Evolutionary conservation across 1,140 invertebrate genomes (phyloP).

Genomic region (Zaprionus ornatus): DNA sequence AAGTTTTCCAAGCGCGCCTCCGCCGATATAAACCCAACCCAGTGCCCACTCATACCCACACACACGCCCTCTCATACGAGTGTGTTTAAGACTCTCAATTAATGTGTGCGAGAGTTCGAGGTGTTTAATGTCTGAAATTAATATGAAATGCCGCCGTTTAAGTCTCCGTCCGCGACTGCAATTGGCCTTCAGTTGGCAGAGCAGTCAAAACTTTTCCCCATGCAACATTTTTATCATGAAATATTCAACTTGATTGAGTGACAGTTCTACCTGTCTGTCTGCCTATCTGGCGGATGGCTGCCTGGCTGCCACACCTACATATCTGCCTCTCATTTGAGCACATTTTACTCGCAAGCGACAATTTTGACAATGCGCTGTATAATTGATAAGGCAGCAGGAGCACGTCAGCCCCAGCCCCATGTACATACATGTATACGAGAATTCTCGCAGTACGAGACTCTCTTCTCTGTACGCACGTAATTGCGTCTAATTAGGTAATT

Average conservation of each 20-base stretch:
- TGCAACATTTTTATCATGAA: conserved; percentile 40
- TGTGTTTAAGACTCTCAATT: conserved; percentile 20
- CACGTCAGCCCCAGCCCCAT: neutral
- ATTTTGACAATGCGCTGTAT: conserved; percentile 42
- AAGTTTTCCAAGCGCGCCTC: conserved; percentile 45
- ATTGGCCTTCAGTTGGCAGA: conserved; percentile 3
- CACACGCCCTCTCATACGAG: neutral
- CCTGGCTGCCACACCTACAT: conserved; percentile 11
- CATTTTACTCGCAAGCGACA: conserved; percentile 34
- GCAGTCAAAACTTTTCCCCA: conserved; percentile 21
- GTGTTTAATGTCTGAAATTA: conserved; percentile 46
- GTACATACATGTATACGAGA: neutral
- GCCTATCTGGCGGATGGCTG: conserved; percentile 1
- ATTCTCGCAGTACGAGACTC: neutral
- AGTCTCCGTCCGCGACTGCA: neutral
- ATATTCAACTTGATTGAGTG: conserved; percentile 41
- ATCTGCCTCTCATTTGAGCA: conserved; percentile 20
- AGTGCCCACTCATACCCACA: neutral
- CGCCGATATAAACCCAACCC: neutral
- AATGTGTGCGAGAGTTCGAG: conserved; percentile 24
- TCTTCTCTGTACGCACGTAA: neutral
- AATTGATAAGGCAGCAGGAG: conserved; percentile 15
- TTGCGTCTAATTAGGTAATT: conserved; percentile 1
- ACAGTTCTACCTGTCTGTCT: conserved; percentile 6
- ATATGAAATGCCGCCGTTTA: conserved; percentile 21